Evolutionary conservation across 1,140 invertebrate genomes (phyloP).

Genomic region (Pteromalus puparum): DNA sequence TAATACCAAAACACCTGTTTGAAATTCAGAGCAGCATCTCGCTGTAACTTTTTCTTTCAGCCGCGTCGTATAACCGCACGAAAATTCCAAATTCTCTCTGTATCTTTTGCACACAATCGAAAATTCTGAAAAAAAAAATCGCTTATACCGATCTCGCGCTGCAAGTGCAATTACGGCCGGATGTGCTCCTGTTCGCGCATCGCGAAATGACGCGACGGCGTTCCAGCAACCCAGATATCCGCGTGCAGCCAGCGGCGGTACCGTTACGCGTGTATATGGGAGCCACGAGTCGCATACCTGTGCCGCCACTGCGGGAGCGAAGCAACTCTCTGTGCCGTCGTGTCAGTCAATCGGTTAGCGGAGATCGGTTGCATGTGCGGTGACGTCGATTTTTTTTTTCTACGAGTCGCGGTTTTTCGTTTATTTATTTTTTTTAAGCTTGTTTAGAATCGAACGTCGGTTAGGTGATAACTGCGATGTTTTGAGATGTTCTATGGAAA

Average conservation of each 20-base stretch:
- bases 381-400: neutral
- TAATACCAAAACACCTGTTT: too few species aligned
- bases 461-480: too few species aligned
- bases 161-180: neutral
- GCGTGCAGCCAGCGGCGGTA: constrained; percentile 2
- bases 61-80: neutral
- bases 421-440: neutral
- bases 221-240: constrained; percentile 17
- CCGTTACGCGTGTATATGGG: neutral
- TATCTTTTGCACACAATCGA: too few species aligned
- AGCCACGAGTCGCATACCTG: neutral
- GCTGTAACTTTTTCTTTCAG: neutral
- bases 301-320: neutral
- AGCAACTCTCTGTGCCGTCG: neutral
- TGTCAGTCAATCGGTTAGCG: constrained; percentile 3
- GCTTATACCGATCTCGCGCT: neutral
- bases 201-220: constrained; percentile 1
- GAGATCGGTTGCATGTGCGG: neutral
- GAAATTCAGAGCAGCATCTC: too few species aligned
- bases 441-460: too few species aligned
- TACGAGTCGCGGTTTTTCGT: neutral
- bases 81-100: neutral
- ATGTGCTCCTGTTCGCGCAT: neutral
- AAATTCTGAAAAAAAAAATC: neutral
- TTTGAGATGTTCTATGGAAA: too few species aligned